phyloP scores from a whole-genome alignment of 35 echinoderm and acorn worm species.

The Eucidaris tribuloides region DNA sequence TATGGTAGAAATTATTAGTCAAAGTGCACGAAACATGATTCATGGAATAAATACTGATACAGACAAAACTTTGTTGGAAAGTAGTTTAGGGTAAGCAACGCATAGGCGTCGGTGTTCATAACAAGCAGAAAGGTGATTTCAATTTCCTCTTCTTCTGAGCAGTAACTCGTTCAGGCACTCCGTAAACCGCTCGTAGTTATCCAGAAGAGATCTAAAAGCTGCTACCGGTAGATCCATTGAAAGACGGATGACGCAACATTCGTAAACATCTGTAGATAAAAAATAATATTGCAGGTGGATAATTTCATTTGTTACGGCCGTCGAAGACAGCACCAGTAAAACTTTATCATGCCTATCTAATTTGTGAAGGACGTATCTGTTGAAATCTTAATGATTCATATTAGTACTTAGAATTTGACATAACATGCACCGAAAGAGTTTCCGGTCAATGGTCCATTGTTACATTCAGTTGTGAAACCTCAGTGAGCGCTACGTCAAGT shows the following conservation, averaged over 20 bases:
- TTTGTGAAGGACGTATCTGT: too few species aligned
- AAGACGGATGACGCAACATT: neutral
- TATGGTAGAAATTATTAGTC: neutral
- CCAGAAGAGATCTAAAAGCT: neutral
- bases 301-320: too few species aligned
- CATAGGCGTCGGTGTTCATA: constrained; percentile 27
- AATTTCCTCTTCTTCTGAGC: neutral
- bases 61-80: neutral
- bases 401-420: too few species aligned
- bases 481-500: too few species aligned
- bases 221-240: neutral
- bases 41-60: neutral
- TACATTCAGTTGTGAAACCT: too few species aligned
- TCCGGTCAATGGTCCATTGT: too few species aligned
- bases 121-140: neutral
- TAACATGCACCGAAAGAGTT: too few species aligned
- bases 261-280: neutral
- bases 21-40: neutral
- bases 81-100: neutral
- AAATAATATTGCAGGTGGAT: too few species aligned
- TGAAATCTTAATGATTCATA: too few species aligned
- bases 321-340: too few species aligned
- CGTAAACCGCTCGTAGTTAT: constrained; percentile 3
- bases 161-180: neutral
- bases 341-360: too few species aligned